phyloP scores from a whole-genome alignment of 1,140 invertebrate species.

The Heliconius hermathena region DNA sequence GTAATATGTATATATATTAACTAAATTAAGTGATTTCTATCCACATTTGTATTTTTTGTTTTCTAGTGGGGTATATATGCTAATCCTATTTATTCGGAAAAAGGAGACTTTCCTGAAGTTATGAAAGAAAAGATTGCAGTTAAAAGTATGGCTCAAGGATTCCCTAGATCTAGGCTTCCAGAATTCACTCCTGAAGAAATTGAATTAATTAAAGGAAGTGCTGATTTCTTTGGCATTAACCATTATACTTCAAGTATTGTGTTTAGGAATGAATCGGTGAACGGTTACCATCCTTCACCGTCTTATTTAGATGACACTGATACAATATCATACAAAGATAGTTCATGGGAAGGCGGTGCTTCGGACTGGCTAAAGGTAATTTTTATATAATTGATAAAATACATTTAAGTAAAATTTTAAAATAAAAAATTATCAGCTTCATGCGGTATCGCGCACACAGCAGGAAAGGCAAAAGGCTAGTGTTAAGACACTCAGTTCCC shows the following conservation, averaged over 20 bases:
- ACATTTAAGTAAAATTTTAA: too few species aligned
- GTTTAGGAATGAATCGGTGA: constrained; percentile 33
- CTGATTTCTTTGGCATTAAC: constrained; percentile 84
- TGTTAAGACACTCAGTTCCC: too few species aligned
- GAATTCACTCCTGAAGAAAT: constrained; percentile 64
- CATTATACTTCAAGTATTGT: constrained; percentile 67
- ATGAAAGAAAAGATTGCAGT: constrained; percentile 80
- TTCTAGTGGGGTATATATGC: constrained; percentile 58
- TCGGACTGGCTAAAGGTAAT: constrained; percentile 48
- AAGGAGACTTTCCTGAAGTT: constrained; percentile 83
- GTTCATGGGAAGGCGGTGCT: constrained; percentile 45
- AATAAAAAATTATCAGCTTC: too few species aligned
- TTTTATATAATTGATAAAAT: too few species aligned
- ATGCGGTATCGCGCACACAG: too few species aligned
- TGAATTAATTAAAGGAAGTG: constrained; percentile 60
- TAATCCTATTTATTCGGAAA: constrained; percentile 82
- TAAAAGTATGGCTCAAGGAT: constrained; percentile 79
- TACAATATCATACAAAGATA: constrained; percentile 35
- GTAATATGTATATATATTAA: too few species aligned
- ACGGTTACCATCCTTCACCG: neutral
- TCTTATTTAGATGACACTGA: neutral
- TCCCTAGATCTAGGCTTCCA: constrained; percentile 57
- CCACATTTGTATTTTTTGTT: constrained; percentile 7
- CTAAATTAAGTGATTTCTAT: neutral
- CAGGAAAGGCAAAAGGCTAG: too few species aligned